A percentile compares a stretch with the other conserved stretches of the same genome.
Conservation (phyloP, 2,113 vertebrate genomes). For the Dissostichus mawsoni region DNA sequence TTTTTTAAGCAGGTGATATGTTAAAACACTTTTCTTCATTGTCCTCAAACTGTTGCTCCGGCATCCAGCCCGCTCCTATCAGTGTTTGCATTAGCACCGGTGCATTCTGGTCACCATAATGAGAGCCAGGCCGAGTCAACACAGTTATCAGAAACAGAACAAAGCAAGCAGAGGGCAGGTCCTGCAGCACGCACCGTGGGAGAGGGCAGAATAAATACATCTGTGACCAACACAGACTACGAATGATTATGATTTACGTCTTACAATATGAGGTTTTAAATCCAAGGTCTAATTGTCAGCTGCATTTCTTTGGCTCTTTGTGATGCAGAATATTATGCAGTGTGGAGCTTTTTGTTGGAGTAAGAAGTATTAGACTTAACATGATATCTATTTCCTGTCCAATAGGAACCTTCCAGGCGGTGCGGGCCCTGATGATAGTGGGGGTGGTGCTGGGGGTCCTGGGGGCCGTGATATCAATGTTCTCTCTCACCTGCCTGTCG, state of each 20-base stretch:
- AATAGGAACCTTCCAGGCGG: constrained; percentile 89
- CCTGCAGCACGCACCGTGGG: constrained; percentile 1
- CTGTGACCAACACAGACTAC: background rate
- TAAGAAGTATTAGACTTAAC: background rate
- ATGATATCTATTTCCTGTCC: background rate
- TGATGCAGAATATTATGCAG: background rate
- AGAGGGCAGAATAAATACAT: background rate
- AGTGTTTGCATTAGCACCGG: constrained; percentile 53
- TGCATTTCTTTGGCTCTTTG: too few relatives aligned
- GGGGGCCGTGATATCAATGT: constrained; percentile 84
- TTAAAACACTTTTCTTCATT: background rate
- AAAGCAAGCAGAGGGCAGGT: constrained; percentile 57
- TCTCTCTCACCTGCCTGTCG: constrained; percentile 90
- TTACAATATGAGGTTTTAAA: background rate
- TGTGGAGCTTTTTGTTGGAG: background rate
- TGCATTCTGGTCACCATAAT: constrained; percentile 37
- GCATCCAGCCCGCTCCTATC: constrained; percentile 26
- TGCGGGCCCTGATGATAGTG: constrained; percentile 92
- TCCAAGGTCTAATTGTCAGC: background rate
- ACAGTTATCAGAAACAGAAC: constrained; percentile 69
- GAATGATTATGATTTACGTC: background rate
- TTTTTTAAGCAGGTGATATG: background rate
- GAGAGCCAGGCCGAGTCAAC: constrained; percentile 42
- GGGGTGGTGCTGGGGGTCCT: constrained; percentile 87
- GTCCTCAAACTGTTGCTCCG: background rate